Evolutionary conservation across 2,113 vertebrate genomes (phyloP), one percentile per base, ranked within the genome.

Genomic region (Ia io): DNA sequence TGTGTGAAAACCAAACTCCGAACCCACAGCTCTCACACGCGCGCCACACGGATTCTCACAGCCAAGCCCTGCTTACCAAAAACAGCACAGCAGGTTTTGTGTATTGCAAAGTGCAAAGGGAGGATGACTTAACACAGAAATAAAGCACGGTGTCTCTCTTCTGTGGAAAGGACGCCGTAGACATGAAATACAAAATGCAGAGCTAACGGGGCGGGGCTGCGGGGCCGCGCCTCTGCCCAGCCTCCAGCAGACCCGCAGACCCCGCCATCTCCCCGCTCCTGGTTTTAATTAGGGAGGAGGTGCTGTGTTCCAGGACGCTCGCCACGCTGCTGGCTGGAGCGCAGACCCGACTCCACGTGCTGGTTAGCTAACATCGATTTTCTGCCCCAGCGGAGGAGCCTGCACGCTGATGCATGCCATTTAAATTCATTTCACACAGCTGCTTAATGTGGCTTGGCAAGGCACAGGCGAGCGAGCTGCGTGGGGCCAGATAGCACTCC

Each of bases 371-470:
- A 97, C 95, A 98, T 83, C 94, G 97, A 98, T 98, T 98, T 98
- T 98, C 97, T 97, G 97, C 91, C 97, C 97, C 91, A 90, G 96
- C 91, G 96, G 96, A 98, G 95, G 94, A 96, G 93, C 96, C 82
- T 97, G 97, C 90, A 94, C 95, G 97, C 96, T 95, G 96, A 97
- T 96, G 96, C 89, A 32, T 95, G 96, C 88, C 93, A 97, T 97
- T 98, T 98, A 98, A 97, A 98, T 98, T 98, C 93, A 97, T 97
- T 98, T 97, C 97, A 97, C 61, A 95, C 94, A 98, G 96, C 87
- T 98, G 95, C 96, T 97, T 98, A 95, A 97, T 65, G 90, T 95
- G 96, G 94, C 88, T 98, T 98, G 97, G 97, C 97, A 97, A 97
- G 80, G 73, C 93, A 80, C 86, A 95, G 91, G 79, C 87, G 91